A percentile compares a stretch with the other conserved stretches of the same genome.
Conservation (phyloP, 2,113 vertebrate species). For the Phylloscopus trochiloides region DNA sequence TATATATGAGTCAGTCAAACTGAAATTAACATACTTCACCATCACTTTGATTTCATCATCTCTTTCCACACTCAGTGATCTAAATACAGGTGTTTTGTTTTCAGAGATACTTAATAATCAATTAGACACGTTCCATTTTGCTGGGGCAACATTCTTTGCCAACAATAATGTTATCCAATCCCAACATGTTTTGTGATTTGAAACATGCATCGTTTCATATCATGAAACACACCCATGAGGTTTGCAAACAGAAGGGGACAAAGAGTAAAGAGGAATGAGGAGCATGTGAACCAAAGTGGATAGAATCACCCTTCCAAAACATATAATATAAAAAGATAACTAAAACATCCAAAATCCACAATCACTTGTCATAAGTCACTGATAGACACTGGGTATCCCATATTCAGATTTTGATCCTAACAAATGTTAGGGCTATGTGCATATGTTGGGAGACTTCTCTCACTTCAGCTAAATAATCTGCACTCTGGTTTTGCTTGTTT, state of each 20-base stretch:
- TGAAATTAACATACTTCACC: background rate
- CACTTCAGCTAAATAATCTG: background rate
- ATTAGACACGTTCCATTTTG: background rate
- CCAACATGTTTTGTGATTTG: background rate
- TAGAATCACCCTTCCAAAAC: background rate
- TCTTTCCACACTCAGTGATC: background rate
- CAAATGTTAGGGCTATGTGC: background rate
- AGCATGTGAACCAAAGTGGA: background rate
- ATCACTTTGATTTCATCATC: background rate
- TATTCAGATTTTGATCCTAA: background rate
- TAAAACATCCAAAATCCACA: background rate
- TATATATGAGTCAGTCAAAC: background rate
- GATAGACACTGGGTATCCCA: background rate
- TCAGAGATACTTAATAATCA: background rate
- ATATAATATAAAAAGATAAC: background rate
- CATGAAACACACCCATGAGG: background rate
- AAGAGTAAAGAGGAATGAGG: background rate
- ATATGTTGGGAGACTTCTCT: background rate
- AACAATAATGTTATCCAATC: background rate
- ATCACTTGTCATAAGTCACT: background rate
- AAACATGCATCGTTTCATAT: background rate
- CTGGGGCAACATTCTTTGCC: background rate
- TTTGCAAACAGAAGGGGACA: background rate
- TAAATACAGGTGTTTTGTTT: background rate
- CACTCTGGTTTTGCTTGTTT: background rate